Percentiles rank a stretch among this genome's conserved stretches.
phyloP scores from a whole-genome alignment of 1,140 invertebrate genomes.

The Arion vulgaris region DNA sequence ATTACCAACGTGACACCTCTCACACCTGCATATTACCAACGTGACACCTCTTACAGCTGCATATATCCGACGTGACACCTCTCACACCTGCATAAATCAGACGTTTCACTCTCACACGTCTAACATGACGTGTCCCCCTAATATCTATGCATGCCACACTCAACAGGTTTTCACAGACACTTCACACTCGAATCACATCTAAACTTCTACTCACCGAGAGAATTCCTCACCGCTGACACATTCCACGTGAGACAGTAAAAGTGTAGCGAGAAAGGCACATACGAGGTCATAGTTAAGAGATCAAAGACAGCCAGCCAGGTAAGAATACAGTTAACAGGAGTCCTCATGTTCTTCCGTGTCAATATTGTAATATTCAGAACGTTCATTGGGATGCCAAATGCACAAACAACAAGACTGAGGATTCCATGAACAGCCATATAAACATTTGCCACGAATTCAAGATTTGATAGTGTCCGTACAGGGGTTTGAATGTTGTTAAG shows the following conservation, averaged over 20 bases:
- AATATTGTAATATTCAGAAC: constrained; percentile 90
- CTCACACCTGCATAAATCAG: no score
- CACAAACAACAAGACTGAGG: constrained; percentile 82
- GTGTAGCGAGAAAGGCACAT: constrained; percentile 86
- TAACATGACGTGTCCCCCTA: no score
- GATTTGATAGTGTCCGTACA: background rate
- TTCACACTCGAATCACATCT: no score
- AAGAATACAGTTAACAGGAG: constrained; percentile 88
- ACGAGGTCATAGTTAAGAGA: constrained; percentile 89
- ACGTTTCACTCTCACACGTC: no score
- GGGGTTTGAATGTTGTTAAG: no score
- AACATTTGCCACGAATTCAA: constrained; percentile 53
- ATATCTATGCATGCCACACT: no score
- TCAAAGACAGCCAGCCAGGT: constrained; percentile 88
- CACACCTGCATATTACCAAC: no score
- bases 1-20: no score
- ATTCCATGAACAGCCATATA: constrained; percentile 79
- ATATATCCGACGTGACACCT: no score
- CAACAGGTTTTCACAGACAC: no score
- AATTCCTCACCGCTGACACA: constrained; percentile 19
- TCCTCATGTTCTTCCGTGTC: constrained; percentile 86
- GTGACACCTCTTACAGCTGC: no score
- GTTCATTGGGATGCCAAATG: constrained; percentile 92
- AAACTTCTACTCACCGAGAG: constrained; percentile 30
- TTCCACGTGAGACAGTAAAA: constrained; percentile 58